phyloP scores from a whole-genome alignment of 2,888 invertebrate genomes.

The Drosophila sordidula region DNA sequence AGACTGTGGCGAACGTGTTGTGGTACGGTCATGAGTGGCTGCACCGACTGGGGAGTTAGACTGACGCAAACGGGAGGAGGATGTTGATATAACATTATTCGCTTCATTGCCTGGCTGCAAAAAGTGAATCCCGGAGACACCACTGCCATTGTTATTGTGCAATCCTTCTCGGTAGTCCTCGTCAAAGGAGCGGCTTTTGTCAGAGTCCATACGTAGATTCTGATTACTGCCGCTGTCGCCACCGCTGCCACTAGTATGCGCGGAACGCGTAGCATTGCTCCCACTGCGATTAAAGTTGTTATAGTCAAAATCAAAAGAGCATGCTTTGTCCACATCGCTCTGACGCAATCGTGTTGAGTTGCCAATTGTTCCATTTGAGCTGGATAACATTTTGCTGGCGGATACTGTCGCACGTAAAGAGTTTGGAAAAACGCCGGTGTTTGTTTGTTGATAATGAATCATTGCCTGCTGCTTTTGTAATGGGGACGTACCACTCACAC shows the following conservation, averaged over 20 bases:
- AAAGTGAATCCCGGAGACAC: conserved; percentile 61
- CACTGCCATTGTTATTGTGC: conserved; percentile 69
- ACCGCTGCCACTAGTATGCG: conserved; percentile 46
- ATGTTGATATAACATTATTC: conserved; percentile 5
- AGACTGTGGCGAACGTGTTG: conserved; percentile 82
- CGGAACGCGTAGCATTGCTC: conserved; percentile 17
- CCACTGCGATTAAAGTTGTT: conserved; percentile 74
- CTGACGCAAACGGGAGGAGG: conserved; percentile 66
- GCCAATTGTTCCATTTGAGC: conserved; percentile 37
- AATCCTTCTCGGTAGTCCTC: conserved; percentile 83
- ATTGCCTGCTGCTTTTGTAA: conserved; percentile 29
- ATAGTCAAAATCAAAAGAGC: conserved; percentile 85
- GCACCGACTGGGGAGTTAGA: conserved; percentile 73
- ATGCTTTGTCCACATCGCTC: conserved; percentile 83
- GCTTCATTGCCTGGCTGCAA: conserved; percentile 61
- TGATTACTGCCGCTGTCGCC: conserved; percentile 75
- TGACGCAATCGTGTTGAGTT: conserved; percentile 57
- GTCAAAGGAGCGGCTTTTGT: conserved; percentile 85
- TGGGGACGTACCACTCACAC: conserved; percentile 65
- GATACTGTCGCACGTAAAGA: conserved; percentile 71
- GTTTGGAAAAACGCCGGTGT: conserved; percentile 78
- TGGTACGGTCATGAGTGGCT: conserved; percentile 48
- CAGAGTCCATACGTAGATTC: conserved; percentile 82
- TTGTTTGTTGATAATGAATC: conserved; percentile 49
- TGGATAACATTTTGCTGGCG: conserved; percentile 57